Evolutionary conservation across 2,797 vertebrate species (phyloP).

Genomic region (Gallinago nigripennis): DNA sequence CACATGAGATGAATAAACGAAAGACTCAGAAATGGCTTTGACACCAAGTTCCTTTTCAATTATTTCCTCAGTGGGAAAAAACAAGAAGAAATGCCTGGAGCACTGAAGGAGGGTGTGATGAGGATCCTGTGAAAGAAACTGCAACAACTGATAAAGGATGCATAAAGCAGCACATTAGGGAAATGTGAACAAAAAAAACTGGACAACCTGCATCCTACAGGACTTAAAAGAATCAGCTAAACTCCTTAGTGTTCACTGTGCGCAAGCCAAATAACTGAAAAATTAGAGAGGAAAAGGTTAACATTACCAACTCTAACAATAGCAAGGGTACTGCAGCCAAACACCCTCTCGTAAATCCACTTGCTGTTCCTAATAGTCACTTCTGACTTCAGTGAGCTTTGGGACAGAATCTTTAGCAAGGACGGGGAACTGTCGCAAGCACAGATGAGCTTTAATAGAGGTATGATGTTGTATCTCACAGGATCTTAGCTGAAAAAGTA

Average conservation of each 20-base stretch:
- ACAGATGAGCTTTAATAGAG: background rate
- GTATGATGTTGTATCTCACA: background rate
- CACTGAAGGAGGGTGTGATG: background rate
- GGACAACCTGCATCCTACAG: background rate
- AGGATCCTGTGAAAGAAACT: conserved; percentile 1
- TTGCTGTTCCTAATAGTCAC: background rate
- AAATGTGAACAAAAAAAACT: background rate
- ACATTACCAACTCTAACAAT: background rate
- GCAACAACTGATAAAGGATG: background rate
- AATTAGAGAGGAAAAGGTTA: background rate
- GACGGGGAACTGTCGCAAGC: background rate
- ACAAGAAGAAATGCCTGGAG: background rate
- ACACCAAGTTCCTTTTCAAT: background rate
- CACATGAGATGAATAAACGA: background rate
- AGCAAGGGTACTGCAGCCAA: background rate
- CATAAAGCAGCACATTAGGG: background rate
- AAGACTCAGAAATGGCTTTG: conserved; percentile 16
- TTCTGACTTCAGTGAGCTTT: background rate
- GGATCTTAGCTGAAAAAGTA: conserved; percentile 19
- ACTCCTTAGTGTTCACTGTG: background rate
- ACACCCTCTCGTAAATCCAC: background rate
- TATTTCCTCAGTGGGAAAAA: background rate
- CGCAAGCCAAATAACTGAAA: background rate
- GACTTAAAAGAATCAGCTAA: background rate
- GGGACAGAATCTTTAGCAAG: background rate